phyloP scores from a whole-genome alignment of 1,140 invertebrate genomes.

The Hypothenemus hampei region DNA sequence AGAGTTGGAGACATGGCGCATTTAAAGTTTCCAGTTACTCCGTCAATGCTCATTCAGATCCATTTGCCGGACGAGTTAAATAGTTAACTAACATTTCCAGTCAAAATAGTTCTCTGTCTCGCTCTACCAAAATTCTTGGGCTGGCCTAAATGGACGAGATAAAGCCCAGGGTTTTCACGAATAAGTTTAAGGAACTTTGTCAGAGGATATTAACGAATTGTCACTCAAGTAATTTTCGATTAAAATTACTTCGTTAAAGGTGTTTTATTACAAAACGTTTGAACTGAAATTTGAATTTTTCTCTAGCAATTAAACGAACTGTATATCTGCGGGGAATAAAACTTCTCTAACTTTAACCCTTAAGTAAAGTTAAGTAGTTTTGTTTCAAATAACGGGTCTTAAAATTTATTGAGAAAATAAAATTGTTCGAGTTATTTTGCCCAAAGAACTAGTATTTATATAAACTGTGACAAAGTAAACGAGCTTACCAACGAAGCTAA shows the following conservation, averaged over 20 bases:
- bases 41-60: conserved; percentile 4
- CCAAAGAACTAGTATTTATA: too few species aligned
- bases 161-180: not conserved
- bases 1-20: conserved; percentile 3
- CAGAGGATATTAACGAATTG: not conserved
- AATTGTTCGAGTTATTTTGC: not conserved
- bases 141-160: conserved; percentile 5
- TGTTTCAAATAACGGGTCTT: not conserved
- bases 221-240: not conserved
- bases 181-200: not conserved
- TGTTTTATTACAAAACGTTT: too few species aligned
- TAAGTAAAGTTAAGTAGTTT: not conserved
- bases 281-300: too few species aligned
- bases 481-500: too few species aligned
- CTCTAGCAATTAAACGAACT: not conserved
- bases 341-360: not conserved
- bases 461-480: too few species aligned
- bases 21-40: not conserved
- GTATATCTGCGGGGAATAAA: not conserved
- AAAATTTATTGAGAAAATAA: not conserved
- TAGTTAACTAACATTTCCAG: conserved; percentile 9
- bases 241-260: not conserved
- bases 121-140: conserved; percentile 7
- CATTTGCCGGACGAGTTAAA: conserved; percentile 9
- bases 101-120: conserved; percentile 8